phyloP scores from a whole-genome alignment of 2,797 vertebrate species.

The Cossypha heuglini region DNA sequence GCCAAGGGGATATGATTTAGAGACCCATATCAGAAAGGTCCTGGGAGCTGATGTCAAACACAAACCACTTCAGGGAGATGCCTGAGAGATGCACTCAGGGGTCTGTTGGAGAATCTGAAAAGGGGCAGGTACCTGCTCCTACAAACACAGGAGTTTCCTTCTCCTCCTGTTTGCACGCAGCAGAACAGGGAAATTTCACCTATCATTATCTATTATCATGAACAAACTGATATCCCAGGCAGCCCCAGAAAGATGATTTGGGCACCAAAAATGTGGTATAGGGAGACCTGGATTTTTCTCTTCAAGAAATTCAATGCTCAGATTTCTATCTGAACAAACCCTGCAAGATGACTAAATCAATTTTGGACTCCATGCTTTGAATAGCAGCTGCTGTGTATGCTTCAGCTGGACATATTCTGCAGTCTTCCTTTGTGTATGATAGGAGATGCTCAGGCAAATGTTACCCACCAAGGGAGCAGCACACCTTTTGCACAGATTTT shows the following conservation, averaged over 20 bases:
- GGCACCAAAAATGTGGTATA: background rate
- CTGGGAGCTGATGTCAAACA: background rate
- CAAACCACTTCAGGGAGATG: background rate
- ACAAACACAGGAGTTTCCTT: background rate
- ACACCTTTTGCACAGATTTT: background rate
- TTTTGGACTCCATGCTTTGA: background rate
- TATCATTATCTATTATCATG: background rate
- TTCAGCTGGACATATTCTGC: background rate
- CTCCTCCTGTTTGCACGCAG: background rate
- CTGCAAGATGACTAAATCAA: background rate
- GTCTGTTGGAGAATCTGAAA: background rate
- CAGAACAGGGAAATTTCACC: background rate
- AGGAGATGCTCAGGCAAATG: background rate
- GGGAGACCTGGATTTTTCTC: background rate
- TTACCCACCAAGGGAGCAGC: background rate
- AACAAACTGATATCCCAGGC: background rate
- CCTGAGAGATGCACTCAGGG: background rate
- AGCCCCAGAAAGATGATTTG: background rate
- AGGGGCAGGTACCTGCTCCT: background rate
- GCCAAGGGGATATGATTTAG: background rate
- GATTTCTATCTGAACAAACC: background rate
- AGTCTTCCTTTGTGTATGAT: background rate
- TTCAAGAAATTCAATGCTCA: background rate
- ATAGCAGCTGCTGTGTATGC: background rate
- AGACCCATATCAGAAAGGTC: background rate